Base-by-base conservation (phyloP, 2,888 invertebrate species). In the Miltochrista miniata region DNA sequence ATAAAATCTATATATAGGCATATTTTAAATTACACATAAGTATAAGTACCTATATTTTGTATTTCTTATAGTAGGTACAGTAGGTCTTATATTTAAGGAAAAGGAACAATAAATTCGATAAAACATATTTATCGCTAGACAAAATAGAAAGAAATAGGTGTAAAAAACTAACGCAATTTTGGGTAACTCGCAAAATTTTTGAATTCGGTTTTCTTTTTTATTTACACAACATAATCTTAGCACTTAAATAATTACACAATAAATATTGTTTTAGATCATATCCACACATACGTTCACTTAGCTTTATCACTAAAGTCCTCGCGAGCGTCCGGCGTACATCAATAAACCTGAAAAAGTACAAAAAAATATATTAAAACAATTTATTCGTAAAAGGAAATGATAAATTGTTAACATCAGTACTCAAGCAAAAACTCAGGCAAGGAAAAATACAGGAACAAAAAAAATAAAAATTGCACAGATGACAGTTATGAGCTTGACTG, bases 191-290 rank as follows among this genome's bases (percentile, higher is more conserved):
- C 58, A 64, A 69, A 70, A 66, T 69, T 45, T 54, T 60, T 54
- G 59, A 68, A 68, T 68, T 70, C 70, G 69, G 61, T 72, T 65
- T 61, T 64, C 51, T 64, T 64, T 70, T 58, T 53, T 77, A 76
- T 81, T 66, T 80, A 81, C 80, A 82, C 70, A 75, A 70, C 65
- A 68, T 68, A 68, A 57, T 49, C 51, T 62, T 62, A 62, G 59
- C 56, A 68, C 64, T 66, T 66, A 66, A 44, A 47, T 39, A 67
- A 56, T 64, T 68, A 71, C 72, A 74, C 68, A 83, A 87, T 86
- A 87, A 87, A 86, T 87, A 85, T 61, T 72, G 69, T 81, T 72
- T 70, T 80, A 83, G 81, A 83, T 82, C 81, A 78, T 78, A 56
- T 58, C 56, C 59, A 62, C 65, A 46, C 58, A 56, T 59, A 61